Base-by-base conservation (phyloP, 2,797 vertebrate genomes). In the Enoplosus armatus region DNA sequence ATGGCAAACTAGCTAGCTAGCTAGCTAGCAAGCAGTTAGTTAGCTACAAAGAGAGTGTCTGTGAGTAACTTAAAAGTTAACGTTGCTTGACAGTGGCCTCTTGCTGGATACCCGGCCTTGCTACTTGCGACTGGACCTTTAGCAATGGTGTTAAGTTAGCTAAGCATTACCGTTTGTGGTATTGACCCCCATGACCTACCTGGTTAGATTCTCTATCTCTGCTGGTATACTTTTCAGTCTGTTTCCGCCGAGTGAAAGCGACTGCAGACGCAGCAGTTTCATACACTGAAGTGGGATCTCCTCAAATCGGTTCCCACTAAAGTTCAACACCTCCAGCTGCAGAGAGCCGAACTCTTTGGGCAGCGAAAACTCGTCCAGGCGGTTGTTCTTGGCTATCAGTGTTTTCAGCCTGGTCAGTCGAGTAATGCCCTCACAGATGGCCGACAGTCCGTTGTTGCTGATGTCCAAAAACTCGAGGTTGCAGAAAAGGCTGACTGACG, bases 381-480 rank as follows among this genome's bases (percentile, higher is more conserved):
- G 95, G 94, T 99, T 99, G 96, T 99, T 99, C 92, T 98, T 98
- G 79, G 98, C 98, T 59, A 99, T 83, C 16, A 99, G 93, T 9
- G 96, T 97, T 77, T 90, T 96, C 14, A 99, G 96, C 51, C 90
- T 93, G 76, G 81, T 75, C 54, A 99, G 92, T 0, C 92, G 91
- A 0, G 96, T 93, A 27, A 99, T 89, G 87, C 96, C 96, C 1
- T 96, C 94, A 1, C 96, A 96, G 39, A 99, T 93, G 82, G 88
- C 82, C 55, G 94, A 79, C 83, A 99, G 88, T 69, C 94, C 94
- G 79, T 98, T 98, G 84, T 95, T 96, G 93, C 98, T 99, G 90
- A 99, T 94, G 91, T 99, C 98, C 90, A 99, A 79, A 77, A 97
- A 94, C 92, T 96, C 95, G 8, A 99, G 95, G 79, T 95, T 96